These are phyloP conservation scores for Myiotriccus ornatus DNA, from an alignment of 2,797 vertebrate genomes.

Conservation along the genomic window DNA sequence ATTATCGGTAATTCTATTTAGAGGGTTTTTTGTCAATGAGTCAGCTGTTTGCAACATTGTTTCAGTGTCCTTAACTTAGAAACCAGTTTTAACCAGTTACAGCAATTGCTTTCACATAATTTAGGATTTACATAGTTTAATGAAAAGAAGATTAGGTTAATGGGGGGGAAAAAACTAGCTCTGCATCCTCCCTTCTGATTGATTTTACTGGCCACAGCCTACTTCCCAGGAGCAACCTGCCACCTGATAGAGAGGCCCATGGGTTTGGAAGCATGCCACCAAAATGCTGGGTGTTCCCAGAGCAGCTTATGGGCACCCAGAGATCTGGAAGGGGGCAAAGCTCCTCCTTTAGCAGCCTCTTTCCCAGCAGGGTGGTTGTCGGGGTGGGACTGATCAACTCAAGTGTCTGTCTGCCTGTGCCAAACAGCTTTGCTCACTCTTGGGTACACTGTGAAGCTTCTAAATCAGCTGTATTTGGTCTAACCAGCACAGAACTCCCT, in stretches of 20 bases:
- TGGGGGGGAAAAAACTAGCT: background rate
- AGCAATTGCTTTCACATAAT: slow-evolving; percentile 1
- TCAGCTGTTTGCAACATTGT: slow-evolving; percentile 36
- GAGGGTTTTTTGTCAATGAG: slow-evolving; percentile 26
- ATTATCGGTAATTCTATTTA: slow-evolving; percentile 23
- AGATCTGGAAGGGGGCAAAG: background rate
- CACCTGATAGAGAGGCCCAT: background rate
- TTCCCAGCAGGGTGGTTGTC: background rate
- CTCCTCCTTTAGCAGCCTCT: background rate
- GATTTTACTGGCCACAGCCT: slow-evolving; percentile 1
- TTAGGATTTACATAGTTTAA: slow-evolving; percentile 57
- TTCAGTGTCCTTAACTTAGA: slow-evolving; percentile 26
- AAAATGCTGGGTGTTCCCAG: background rate
- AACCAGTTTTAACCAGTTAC: slow-evolving; percentile 39
- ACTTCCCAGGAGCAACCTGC: background rate
- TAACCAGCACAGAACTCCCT: background rate
- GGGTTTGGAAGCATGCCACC: background rate
- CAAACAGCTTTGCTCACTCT: background rate
- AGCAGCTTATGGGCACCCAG: background rate
- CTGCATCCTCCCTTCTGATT: background rate
- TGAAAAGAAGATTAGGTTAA: slow-evolving; percentile 55
- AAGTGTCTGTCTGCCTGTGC: background rate
- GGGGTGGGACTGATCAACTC: background rate
- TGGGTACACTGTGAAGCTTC: background rate
- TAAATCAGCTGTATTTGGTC: background rate